A percentile compares a stretch with the other conserved stretches of the same genome.
Conservation (phyloP, 1,140 invertebrate genomes). For the Agrypnia vestita region DNA sequence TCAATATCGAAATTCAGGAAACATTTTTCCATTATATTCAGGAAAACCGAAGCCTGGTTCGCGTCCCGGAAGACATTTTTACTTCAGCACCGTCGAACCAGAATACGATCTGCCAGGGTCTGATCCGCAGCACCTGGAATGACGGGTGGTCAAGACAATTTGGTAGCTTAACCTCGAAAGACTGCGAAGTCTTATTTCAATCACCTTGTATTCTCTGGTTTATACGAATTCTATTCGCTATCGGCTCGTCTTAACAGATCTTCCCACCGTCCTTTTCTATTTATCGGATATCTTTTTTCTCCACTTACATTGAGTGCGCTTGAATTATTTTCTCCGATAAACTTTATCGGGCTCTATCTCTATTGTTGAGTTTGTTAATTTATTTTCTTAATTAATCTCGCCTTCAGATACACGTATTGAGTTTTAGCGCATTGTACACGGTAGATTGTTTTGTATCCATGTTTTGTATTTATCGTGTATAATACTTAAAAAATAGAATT, state of each 20-base stretch:
- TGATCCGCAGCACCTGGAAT: neutral
- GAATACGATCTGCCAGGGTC: neutral
- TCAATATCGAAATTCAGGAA: constrained; percentile 41
- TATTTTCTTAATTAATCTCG: constrained; percentile 53
- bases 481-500: no score
- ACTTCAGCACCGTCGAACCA: neutral
- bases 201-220: neutral
- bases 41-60: neutral
- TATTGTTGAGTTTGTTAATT: constrained; percentile 55
- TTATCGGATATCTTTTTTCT: constrained; percentile 57
- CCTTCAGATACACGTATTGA: constrained; percentile 21
- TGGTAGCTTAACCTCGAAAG: neutral
- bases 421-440: constrained; percentile 12
- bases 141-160: neutral
- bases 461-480: neutral
- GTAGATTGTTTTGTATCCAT: constrained; percentile 24
- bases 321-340: constrained; percentile 56
- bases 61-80: neutral
- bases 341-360: constrained; percentile 55
- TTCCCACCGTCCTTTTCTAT: constrained; percentile 50
- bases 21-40: constrained; percentile 39
- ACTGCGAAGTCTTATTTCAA: neutral
- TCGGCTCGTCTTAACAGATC: constrained; percentile 16
- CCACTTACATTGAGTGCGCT: constrained; percentile 52
- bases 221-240: neutral